Conservation (phyloP, 2,888 invertebrate species). For the Prosopocoilus inquinatus region DNA sequence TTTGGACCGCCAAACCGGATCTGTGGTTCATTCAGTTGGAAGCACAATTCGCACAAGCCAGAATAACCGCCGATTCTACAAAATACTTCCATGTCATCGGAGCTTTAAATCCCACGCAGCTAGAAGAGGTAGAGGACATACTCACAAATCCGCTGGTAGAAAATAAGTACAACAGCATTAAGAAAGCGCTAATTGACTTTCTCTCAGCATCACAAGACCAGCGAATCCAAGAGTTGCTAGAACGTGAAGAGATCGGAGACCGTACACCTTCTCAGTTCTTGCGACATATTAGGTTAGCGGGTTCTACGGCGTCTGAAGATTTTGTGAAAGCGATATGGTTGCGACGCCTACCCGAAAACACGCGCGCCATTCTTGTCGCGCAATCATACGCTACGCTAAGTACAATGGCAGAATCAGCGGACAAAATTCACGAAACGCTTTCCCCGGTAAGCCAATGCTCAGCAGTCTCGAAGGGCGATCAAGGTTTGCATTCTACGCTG, state of each 20-base stretch:
- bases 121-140: constrained; percentile 27
- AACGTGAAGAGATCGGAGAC: constrained; percentile 17
- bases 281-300: too few species aligned
- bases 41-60: constrained; percentile 28
- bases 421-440: too few species aligned
- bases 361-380: too few species aligned
- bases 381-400: too few species aligned
- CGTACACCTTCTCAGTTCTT: constrained; percentile 14
- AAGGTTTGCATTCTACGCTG: too few species aligned
- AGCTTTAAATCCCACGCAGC: constrained; percentile 22
- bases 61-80: constrained; percentile 25
- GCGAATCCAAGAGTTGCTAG: constrained; percentile 13
- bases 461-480: too few species aligned
- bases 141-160: constrained; percentile 25
- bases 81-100: constrained; percentile 31
- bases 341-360: too few species aligned
- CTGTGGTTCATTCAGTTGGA: constrained; percentile 37
- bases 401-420: too few species aligned
- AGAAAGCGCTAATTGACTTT: constrained; percentile 29
- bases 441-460: too few species aligned
- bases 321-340: too few species aligned
- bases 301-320: too few species aligned
- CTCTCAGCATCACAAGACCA: constrained; percentile 11
- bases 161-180: constrained; percentile 26
- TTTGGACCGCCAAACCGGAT: constrained; percentile 30